Evolutionary conservation across 2,113 vertebrate genomes (phyloP), one percentile per base, ranked within the genome.

Genomic region (Bos javanicus): DNA sequence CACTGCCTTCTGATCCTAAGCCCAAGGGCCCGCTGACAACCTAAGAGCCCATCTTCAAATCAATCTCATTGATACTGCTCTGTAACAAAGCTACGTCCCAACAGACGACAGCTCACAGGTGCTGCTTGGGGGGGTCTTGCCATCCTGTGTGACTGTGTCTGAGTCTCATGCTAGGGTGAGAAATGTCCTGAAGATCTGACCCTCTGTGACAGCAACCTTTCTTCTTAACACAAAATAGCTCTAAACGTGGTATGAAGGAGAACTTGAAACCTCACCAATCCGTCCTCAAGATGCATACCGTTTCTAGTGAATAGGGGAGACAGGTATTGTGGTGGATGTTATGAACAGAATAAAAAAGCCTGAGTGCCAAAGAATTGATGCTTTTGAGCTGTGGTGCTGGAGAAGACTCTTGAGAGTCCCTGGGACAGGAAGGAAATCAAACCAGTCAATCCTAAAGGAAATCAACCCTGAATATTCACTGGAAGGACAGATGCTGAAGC

Each of bases 1-100:
- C 91, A 90, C 93, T n/a, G 80, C 71, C 88, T 90, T 95, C 82
- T 92, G 57, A 92, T 87, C 50, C 81, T 54, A 85, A 80, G 76
- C 46, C 86, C 30, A 17, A 21, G 17, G 39, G 6, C 50, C 62
- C 5, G 23, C 83, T 28, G 52, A 85, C 80, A 60, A 62, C n/a
- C 56, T 83, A 50, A 94, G 6, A 81, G 87, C 59, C 87, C 85
- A 76, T 95, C 81, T 89, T 92, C 88, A n/a, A 54, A 97, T 97
- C 87, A 94, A 89, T 90, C 16, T 26, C 71, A 93, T 64, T 39
- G 95, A 97, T 92, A 33, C 30, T 21, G 46, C 78, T 80, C 89
- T 46, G 56, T 59, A 83, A 52, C 82, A 86, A 94, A 97, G 90
- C 94, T 88, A 95, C 88, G 92, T 93, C 84, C 84, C 5, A 7